Evolutionary conservation across 2,888 invertebrate genomes (phyloP).

Genomic region (Polymixis flavicincta): DNA sequence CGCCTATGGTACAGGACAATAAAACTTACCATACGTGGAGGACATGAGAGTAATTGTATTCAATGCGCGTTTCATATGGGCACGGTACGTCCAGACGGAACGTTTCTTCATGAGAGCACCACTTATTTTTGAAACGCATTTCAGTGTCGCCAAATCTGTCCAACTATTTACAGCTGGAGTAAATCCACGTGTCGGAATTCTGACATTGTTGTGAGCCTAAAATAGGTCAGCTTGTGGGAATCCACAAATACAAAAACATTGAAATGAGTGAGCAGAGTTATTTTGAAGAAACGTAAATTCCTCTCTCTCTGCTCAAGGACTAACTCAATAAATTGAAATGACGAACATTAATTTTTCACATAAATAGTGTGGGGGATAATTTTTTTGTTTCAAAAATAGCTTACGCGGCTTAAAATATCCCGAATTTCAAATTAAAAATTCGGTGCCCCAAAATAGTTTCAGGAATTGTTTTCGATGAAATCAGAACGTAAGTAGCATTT

Average conservation of each 20-base stretch:
- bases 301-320: constrained; percentile 25
- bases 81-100: constrained; percentile 62
- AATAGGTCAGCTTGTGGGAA: constrained; percentile 72
- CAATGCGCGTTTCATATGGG: constrained; percentile 74
- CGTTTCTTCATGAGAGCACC: constrained; percentile 69
- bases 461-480: neutral
- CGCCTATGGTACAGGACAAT: constrained; percentile 78
- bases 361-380: neutral
- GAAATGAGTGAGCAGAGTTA: constrained; percentile 41
- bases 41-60: constrained; percentile 79
- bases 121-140: constrained; percentile 66
- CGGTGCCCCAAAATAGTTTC: neutral
- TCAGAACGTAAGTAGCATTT: neutral
- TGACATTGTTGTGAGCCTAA: constrained; percentile 74
- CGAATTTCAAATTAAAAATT: neutral
- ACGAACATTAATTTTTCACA: neutral
- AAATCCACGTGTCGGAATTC: constrained; percentile 72
- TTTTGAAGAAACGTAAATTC: constrained; percentile 51
- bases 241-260: constrained; percentile 67
- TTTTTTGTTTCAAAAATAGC: constrained; percentile 8
- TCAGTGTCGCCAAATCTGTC: constrained; percentile 60
- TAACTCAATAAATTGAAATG: constrained; percentile 23
- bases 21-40: constrained; percentile 76
- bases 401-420: neutral
- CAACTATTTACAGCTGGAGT: constrained; percentile 69